Evolutionary conservation across 1,140 invertebrate species (phyloP).

Genomic region (Drepana arcuata): DNA sequence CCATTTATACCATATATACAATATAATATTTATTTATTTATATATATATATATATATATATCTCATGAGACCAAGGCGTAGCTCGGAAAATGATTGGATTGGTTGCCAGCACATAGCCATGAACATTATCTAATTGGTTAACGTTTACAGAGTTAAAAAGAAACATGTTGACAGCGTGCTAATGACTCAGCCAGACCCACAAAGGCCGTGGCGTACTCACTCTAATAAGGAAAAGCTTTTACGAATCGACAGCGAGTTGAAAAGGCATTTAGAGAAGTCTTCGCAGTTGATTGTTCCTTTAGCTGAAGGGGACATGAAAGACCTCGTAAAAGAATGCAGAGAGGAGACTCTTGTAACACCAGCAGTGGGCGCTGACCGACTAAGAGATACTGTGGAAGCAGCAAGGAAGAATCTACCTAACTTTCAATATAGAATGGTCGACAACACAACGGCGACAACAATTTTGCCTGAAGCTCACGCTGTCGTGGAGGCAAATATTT

Average conservation of each 20-base stretch:
- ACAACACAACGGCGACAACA: slow-evolving; percentile 8
- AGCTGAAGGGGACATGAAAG: slow-evolving; percentile 29
- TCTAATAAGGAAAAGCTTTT: slow-evolving; percentile 41
- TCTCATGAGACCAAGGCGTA: too few relatives aligned
- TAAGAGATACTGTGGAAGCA: slow-evolving; percentile 37
- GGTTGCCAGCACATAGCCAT: too few relatives aligned
- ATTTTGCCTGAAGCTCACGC: slow-evolving; percentile 25
- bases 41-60: too few relatives aligned
- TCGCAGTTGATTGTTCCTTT: slow-evolving; percentile 26
- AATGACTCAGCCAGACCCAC: slow-evolving; percentile 23
- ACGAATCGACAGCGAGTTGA: slow-evolving; percentile 40
- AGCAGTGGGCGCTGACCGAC: slow-evolving; percentile 14
- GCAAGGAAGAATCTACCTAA: slow-evolving; percentile 46
- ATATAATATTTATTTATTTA: too few relatives aligned
- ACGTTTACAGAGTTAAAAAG: slow-evolving; percentile 30
- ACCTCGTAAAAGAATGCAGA: slow-evolving; percentile 35
- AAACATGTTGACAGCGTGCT: not conserved
- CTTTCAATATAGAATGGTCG: slow-evolving; percentile 23
- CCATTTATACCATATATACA: too few relatives aligned
- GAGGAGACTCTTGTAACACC: slow-evolving; percentile 17
- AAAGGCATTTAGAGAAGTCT: slow-evolving; percentile 31
- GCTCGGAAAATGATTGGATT: too few relatives aligned
- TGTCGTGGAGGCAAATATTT: too few relatives aligned
- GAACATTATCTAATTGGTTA: too few relatives aligned
- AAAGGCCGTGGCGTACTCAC: slow-evolving; percentile 49